These are phyloP conservation scores for Catocala nupta DNA, from an alignment of 2,888 invertebrate species.

Conservation along the genomic window DNA sequence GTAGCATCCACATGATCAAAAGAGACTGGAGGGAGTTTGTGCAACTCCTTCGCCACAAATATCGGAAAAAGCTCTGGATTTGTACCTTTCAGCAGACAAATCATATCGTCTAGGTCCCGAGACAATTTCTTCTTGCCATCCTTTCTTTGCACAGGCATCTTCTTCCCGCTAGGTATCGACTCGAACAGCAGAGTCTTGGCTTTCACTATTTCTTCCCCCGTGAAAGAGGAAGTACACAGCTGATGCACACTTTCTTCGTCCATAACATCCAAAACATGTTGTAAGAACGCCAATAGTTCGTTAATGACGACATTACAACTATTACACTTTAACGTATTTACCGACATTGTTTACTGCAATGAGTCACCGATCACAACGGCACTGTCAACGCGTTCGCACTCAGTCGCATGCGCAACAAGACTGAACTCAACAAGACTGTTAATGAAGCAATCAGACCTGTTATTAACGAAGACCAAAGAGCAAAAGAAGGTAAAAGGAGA, in stretches of 20 bases:
- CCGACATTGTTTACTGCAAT: neutral
- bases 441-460: too few species aligned
- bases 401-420: too few species aligned
- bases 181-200: conserved; percentile 2
- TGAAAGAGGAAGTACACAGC: conserved; percentile 4
- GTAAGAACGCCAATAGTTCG: neutral
- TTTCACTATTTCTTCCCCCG: conserved; percentile 2
- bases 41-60: conserved; percentile 1
- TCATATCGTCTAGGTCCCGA: neutral
- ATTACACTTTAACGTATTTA: conserved; percentile 1
- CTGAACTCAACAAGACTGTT: too few species aligned
- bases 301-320: conserved; percentile 1
- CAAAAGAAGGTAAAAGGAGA: too few species aligned
- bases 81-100: neutral
- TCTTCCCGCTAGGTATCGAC: neutral
- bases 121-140: neutral
- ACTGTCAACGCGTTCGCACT: too few species aligned
- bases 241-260: conserved; percentile 6
- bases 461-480: too few species aligned
- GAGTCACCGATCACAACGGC: too few species aligned
- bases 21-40: conserved; percentile 1
- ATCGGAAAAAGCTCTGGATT: neutral
- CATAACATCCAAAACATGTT: conserved; percentile 1
- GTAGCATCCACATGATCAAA: conserved; percentile 3
- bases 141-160: conserved; percentile 1